Percentiles rank a stretch among this genome's conserved stretches.
Conservation (phyloP, 2,797 vertebrate species). For the Myoxocephalus aenaeus region DNA sequence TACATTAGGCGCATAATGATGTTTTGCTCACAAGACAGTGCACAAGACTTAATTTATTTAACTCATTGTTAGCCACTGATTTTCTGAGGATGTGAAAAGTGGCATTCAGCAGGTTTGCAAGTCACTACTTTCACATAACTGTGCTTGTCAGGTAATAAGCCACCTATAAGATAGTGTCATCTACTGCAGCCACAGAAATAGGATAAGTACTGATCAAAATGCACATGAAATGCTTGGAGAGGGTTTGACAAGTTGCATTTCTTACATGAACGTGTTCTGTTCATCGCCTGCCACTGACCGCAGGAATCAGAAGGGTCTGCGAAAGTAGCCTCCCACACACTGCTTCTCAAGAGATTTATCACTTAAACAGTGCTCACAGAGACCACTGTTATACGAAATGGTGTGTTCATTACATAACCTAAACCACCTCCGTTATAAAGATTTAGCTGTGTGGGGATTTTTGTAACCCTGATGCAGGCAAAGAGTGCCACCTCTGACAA, state of each 20-base stretch:
- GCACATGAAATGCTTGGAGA: conserved; percentile 52
- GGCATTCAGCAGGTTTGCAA: conserved; percentile 25
- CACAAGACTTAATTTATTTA: background rate
- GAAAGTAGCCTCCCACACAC: conserved; percentile 77
- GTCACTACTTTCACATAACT: conserved; percentile 54
- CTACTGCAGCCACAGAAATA: conserved; percentile 51
- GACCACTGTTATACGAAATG: conserved; percentile 15
- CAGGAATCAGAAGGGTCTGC: conserved; percentile 74
- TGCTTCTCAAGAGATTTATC: conserved; percentile 65
- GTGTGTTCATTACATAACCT: conserved; percentile 29
- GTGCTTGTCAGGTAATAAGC: conserved; percentile 60
- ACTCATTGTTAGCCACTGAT: background rate
- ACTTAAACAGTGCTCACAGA: conserved; percentile 44
- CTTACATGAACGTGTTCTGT: conserved; percentile 63
- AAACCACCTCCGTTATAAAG: background rate
- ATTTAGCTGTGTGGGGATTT: conserved; percentile 5
- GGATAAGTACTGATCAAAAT: conserved; percentile 47
- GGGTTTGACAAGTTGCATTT: conserved; percentile 53
- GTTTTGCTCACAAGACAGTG: background rate
- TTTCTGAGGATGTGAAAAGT: conserved; percentile 8
- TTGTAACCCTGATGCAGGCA: conserved; percentile 1
- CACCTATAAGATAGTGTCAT: conserved; percentile 44
- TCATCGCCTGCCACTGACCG: conserved; percentile 64
- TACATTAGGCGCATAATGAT: background rate
- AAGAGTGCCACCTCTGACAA: background rate